Conservation (phyloP, 2,113 vertebrate species). For the Gobio gobio region DNA sequence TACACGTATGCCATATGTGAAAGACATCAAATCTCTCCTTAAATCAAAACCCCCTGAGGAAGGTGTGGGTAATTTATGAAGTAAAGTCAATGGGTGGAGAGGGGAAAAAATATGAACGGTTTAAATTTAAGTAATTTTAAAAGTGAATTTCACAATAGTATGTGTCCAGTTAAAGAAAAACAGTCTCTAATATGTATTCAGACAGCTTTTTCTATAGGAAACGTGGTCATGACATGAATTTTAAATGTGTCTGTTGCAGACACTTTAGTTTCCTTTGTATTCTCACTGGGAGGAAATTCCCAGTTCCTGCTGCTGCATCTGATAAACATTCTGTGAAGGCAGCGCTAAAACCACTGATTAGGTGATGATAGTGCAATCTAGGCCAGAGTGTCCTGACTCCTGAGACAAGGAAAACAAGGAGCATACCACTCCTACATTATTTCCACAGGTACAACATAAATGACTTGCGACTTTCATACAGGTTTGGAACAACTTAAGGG, state of each 20-base stretch:
- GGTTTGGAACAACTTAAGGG: too few relatives aligned
- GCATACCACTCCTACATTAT: neutral
- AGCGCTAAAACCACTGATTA: conserved; percentile 14
- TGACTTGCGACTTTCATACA: too few relatives aligned
- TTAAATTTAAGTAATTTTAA: conserved; percentile 69
- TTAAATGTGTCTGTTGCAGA: neutral
- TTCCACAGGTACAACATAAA: neutral
- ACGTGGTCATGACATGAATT: neutral
- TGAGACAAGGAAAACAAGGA: neutral
- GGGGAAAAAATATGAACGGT: conserved; percentile 65
- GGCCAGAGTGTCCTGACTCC: neutral
- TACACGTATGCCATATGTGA: neutral
- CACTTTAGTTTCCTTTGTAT: conserved; percentile 6
- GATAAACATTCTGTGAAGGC: neutral
- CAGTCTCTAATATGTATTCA: neutral
- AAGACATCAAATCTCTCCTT: neutral
- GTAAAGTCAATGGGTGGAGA: conserved; percentile 56
- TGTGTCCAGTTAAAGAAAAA: neutral
- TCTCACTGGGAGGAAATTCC: neutral
- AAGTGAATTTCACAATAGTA: neutral
- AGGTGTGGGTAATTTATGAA: conserved; percentile 50
- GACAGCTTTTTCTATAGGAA: neutral
- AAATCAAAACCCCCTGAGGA: conserved; percentile 36
- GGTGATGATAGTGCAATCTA: neutral
- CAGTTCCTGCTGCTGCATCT: neutral